These are phyloP conservation scores for Sarcophaga bullata DNA, from an alignment of 1,140 invertebrate species.

Conservation along the genomic window DNA sequence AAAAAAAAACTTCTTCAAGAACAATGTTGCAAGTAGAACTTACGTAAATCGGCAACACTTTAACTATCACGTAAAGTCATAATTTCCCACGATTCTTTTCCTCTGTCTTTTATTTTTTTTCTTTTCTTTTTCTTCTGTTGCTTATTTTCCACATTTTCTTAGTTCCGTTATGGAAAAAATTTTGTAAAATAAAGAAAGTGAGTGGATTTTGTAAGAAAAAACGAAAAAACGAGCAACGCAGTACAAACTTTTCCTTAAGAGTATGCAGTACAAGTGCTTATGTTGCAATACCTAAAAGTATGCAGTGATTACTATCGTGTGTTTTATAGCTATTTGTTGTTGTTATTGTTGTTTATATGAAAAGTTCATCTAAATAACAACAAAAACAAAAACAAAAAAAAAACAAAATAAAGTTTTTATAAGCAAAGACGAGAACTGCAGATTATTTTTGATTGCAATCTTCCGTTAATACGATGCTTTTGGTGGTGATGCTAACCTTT, in stretches of 20 bases:
- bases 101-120: not conserved
- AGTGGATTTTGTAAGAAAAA: not conserved
- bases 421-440: too few species aligned
- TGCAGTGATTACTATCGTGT: not conserved
- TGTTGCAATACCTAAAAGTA: not conserved
- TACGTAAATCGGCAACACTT: slow-evolving; percentile 38
- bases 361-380: not conserved
- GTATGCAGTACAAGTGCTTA: not conserved
- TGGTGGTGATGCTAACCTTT: too few species aligned
- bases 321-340: too few species aligned
- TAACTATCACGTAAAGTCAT: slow-evolving; percentile 33
- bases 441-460: too few species aligned
- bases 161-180: too few species aligned
- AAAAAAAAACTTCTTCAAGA: not conserved
- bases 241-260: not conserved
- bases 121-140: not conserved
- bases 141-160: not conserved
- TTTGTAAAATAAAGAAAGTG: too few species aligned
- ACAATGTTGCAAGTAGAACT: slow-evolving; percentile 8
- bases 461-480: too few species aligned
- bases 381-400: not conserved
- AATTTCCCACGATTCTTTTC: slow-evolving; percentile 4
- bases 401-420: too few species aligned
- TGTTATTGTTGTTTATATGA: too few species aligned
- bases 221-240: too few species aligned